Base-by-base conservation (phyloP, 2,888 invertebrate species). In the Chrysodeixis includens region DNA sequence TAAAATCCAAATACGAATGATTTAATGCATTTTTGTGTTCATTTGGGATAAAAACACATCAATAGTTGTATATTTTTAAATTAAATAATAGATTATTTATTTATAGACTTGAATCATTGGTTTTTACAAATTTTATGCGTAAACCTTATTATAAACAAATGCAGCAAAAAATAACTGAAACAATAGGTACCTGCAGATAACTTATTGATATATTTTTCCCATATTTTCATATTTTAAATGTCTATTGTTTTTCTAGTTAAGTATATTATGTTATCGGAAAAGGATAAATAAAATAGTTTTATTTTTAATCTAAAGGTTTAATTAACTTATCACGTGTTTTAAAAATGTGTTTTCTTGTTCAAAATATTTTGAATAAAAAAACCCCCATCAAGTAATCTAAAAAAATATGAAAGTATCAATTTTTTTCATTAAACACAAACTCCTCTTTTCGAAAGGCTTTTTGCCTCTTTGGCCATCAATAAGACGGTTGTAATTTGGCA, bases 31-130 rank as follows among this genome's bases (percentile, higher is more conserved):
- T 30, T 30, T 1, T 30, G 8, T 30, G 30, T 2, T 30, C 9
- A 30, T 30, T 30, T 30, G 9, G 8, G 30, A 9, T 9, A 30
- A 30, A 30, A 30, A 30, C 30, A n/a, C n/a, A n/a, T n/a, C n/a
- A n/a, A n/a, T n/a, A n/a, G n/a, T n/a, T n/a, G n/a, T n/a, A n/a
- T n/a, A n/a, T n/a, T n/a, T n/a, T n/a, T n/a, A n/a, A n/a, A n/a
- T n/a, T n/a, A n/a, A n/a, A n/a, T n/a, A n/a, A n/a, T n/a, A n/a
- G n/a, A 4, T 40, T n/a, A 40, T 40, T 40, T n/a, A 40, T 40
- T 40, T n/a, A 40, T 40, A 40, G n/a, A n/a, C n/a, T n/a, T n/a
- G 40, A 40, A n/a, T 40, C 40, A 40, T 40, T 40, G 40, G 40
- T n/a, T 40, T 40, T 40, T n/a, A 40, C 40, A n/a, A 40, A 5